phyloP scores from a whole-genome alignment of 2,888 invertebrate genomes.

The Drosophila histrio region DNA sequence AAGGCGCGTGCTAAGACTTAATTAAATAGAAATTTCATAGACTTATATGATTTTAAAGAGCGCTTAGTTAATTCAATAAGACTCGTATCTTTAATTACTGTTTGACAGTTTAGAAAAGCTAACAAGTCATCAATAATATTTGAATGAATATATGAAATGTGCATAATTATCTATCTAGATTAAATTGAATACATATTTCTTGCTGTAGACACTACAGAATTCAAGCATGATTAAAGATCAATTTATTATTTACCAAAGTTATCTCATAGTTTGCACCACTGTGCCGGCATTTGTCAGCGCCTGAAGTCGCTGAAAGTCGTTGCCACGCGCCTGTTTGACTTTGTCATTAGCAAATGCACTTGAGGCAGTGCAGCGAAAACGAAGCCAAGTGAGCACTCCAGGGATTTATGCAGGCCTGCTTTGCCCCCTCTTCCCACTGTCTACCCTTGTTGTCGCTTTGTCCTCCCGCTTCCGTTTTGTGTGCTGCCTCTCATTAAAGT shows the following conservation, averaged over 20 bases:
- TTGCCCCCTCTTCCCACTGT: not conserved
- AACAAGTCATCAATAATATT: no score
- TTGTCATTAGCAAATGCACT: constrained; percentile 75
- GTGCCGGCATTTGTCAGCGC: constrained; percentile 29
- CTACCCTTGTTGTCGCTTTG: constrained; percentile 29
- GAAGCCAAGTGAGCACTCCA: constrained; percentile 53
- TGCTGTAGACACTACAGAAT: no score
- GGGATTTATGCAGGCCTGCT: constrained; percentile 56
- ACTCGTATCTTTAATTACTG: no score
- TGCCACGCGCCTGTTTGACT: constrained; percentile 61
- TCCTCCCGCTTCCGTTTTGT: constrained; percentile 42
- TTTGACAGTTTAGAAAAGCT: no score
- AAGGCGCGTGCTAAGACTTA: no score
- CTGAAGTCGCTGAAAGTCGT: constrained; percentile 34
- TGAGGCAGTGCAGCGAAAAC: constrained; percentile 42
- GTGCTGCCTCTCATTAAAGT: constrained; percentile 56
- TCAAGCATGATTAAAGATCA: not conserved
- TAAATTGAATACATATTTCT: no score
- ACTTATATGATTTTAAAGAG: no score
- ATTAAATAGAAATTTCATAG: no score
- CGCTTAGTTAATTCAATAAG: no score
- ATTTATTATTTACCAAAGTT: not conserved
- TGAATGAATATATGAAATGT: no score
- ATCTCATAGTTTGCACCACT: constrained; percentile 7
- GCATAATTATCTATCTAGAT: no score